Percentiles rank a stretch among this genome's conserved stretches.
Evolutionary conservation across 2,113 vertebrate genomes (phyloP).

Genomic region (Phyllostomus discolor): DNA sequence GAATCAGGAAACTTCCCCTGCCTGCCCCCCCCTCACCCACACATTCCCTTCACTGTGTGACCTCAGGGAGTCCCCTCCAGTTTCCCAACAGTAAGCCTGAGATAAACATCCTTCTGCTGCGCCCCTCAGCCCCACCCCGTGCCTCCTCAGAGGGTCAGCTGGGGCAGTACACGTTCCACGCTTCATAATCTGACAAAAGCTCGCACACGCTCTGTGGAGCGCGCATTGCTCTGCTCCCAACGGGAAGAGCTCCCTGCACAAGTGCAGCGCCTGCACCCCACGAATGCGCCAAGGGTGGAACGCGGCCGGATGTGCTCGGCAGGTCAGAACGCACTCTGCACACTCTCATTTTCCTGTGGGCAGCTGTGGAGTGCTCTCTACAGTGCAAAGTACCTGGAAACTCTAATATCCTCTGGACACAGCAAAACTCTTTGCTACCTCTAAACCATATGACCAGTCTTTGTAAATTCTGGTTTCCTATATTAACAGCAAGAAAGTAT

Average conservation of each 20-base stretch:
- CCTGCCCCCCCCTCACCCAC: not conserved
- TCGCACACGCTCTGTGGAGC: not conserved
- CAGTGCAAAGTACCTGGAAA: not conserved
- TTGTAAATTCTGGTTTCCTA: not conserved
- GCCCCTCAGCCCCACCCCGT: not conserved
- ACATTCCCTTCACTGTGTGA: not conserved
- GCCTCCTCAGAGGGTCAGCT: not conserved
- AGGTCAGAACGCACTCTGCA: accelerated
- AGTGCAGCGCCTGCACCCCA: not conserved
- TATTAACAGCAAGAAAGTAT: not conserved
- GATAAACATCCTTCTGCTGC: not conserved
- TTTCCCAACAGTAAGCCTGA: not conserved
- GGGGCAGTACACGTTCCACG: not conserved
- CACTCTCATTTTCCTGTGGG: not conserved
- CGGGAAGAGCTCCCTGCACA: not conserved
- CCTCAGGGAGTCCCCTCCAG: conserved; percentile 3
- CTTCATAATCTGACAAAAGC: not conserved
- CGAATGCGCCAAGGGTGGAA: not conserved
- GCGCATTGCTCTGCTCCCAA: not conserved
- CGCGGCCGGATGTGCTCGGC: accelerated
- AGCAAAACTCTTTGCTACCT: not conserved
- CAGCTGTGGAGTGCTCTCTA: not conserved
- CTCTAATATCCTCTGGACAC: not conserved
- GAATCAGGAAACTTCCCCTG: not conserved
- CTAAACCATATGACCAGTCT: not conserved